Evolutionary conservation across 2,113 vertebrate species (phyloP), one percentile per base, ranked within the genome.

Genomic region (Lamprotornis superbus): DNA sequence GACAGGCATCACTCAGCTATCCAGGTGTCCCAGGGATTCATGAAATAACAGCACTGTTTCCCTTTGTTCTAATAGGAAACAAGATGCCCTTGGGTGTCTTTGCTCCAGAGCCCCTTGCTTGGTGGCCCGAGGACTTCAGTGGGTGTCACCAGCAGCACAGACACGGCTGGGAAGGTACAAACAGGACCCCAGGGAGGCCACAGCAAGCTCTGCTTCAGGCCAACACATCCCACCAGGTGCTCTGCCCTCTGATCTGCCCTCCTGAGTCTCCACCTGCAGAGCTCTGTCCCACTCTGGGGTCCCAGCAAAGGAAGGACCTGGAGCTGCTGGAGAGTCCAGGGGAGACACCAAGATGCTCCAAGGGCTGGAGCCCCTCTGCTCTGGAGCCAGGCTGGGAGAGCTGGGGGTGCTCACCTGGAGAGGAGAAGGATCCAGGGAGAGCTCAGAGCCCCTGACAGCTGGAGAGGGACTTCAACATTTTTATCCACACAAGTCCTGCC

Each of bases 271-370:
- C 60, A 20, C 27, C 76, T 28, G 44, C 37, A 81, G 50, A 1
- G 59, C 52, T 23, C 37, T 50, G 52, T 24, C 52, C 52, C n/a
- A 52, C 27, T 19, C 33, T 15, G 39, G 27, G 37, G 27, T 8
- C 17, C 31, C 77, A 59, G 37, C 46, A 52, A 19, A 39, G 30
- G 23, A 16, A 24, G 50, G 39, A 74, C 1, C 0, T 28, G 52
- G 33, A 57, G 23, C 63, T 69, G 73, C 14, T 53, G 73, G 46
- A 60, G 9, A 15, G 3, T 24, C 77, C 68, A 89, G 44, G 46
- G 68, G 52, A 59, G 76, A 3, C 31, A 8, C 0, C 1, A 11
- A 37, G 76, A 0, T 44, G 27, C 31, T 52, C 27, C 7, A 0
- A 15, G 27, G 23, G 33, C 59, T 74, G 68, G 33, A 87, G 3